phyloP scores from a whole-genome alignment of 1,140 invertebrate species.

The Diprion similis region DNA sequence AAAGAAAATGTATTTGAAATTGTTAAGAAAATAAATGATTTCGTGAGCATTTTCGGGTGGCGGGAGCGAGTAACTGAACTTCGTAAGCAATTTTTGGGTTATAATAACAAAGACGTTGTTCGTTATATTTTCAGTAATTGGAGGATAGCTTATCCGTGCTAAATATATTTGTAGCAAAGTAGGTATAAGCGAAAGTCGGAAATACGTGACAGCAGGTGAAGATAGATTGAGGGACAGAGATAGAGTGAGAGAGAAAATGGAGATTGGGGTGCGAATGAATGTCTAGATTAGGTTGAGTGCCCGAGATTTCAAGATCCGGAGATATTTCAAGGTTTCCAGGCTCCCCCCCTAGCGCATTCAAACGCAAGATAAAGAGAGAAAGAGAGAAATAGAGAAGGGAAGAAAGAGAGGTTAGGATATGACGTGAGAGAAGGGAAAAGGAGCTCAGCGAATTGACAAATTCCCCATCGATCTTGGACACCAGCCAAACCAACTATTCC shows the following conservation, averaged over 20 bases:
- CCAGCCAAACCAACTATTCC: conserved; percentile 5
- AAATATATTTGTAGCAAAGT: no score
- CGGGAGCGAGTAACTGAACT: no score
- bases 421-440: background rate
- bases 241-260: background rate
- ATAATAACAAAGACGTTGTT: no score
- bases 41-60: no score
- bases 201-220: no score
- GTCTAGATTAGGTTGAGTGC: background rate
- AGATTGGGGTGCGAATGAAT: conserved; percentile 1
- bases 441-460: conserved; percentile 1
- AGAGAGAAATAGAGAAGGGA: background rate
- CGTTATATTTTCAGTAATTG: no score
- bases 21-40: no score
- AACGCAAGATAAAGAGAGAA: background rate
- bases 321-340: conserved; percentile 1
- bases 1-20: no score
- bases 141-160: no score
- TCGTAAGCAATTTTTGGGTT: no score
- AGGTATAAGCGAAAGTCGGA: no score
- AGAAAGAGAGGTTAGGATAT: background rate
- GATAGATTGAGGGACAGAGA: background rate
- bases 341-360: background rate
- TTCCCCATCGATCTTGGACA: conserved; percentile 7
- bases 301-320: conserved; percentile 1